Percentiles rank a stretch among this genome's conserved stretches.
Evolutionary conservation across 2,888 invertebrate genomes (phyloP).

Genomic region (Hypomecis atomaria): DNA sequence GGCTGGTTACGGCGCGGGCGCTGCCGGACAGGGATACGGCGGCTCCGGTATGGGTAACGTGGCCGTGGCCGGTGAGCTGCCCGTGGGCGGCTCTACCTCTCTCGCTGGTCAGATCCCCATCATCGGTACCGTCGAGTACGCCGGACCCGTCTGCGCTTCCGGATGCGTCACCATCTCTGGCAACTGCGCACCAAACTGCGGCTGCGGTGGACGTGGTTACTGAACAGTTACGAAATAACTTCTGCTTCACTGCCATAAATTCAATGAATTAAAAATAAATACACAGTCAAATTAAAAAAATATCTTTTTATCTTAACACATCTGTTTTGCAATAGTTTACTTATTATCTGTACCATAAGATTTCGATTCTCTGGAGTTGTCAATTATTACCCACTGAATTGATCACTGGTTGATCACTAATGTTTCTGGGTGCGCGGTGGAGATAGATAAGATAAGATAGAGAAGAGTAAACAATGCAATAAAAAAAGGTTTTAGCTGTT

Average conservation of each 20-base stretch:
- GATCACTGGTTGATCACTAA: too few species aligned
- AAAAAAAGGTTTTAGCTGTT: too few species aligned
- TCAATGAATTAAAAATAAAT: not conserved
- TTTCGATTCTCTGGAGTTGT: too few species aligned
- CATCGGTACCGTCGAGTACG: conserved; percentile 37
- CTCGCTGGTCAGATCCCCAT: conserved; percentile 37
- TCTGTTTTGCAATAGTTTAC: too few species aligned
- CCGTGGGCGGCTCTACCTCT: conserved; percentile 28
- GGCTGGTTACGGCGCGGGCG: conserved; percentile 7
- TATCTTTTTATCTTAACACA: too few species aligned
- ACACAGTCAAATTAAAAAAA: too few species aligned
- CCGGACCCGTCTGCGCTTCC: conserved; percentile 28
- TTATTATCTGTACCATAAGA: too few species aligned
- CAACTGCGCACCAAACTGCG: conserved; percentile 7
- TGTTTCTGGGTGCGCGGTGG: too few species aligned
- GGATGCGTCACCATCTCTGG: conserved; percentile 35
- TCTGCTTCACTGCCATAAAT: not conserved
- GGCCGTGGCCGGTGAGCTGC: conserved; percentile 36
- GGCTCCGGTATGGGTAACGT: conserved; percentile 29
- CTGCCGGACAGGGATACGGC: not conserved
- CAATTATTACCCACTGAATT: too few species aligned
- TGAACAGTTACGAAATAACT: not conserved
- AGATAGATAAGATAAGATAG: too few species aligned
- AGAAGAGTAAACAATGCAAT: too few species aligned
- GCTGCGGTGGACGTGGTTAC: conserved; percentile 4